phyloP scores from a whole-genome alignment of 2,113 vertebrate species.

The Scomber japonicus region DNA sequence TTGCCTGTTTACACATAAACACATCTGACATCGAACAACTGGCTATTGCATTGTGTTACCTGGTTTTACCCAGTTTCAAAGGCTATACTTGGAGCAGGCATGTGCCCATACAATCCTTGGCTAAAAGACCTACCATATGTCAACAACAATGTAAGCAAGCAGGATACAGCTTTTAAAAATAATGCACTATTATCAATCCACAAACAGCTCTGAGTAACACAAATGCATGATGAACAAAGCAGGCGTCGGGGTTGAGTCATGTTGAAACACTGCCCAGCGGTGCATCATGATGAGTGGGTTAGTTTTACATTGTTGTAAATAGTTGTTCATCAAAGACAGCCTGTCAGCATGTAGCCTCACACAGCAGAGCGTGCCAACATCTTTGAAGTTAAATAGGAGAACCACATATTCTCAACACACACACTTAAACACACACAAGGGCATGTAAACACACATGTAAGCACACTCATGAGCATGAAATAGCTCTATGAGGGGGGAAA shows the following conservation, averaged over 20 bases:
- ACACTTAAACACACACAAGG: conserved; percentile 14
- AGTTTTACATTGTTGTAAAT: conserved; percentile 80
- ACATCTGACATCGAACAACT: neutral
- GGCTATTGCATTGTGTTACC: neutral
- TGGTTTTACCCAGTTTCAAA: neutral
- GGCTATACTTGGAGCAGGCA: conserved; percentile 9
- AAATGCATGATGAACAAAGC: conserved; percentile 56
- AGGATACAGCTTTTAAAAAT: neutral
- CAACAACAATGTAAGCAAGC: conserved; percentile 12
- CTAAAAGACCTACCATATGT: conserved; percentile 1
- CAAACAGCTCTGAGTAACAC: conserved; percentile 36
- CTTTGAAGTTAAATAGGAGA: conserved; percentile 72
- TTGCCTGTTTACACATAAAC: neutral
- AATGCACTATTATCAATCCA: conserved; percentile 35
- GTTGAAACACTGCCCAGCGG: conserved; percentile 54
- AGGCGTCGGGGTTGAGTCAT: conserved; percentile 53
- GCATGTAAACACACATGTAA: neutral
- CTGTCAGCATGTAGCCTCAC: conserved; percentile 75
- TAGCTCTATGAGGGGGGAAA: conserved; percentile 18
- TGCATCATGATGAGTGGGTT: conserved; percentile 61
- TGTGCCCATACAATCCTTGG: conserved; percentile 2
- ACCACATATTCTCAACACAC: conserved; percentile 20
- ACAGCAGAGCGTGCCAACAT: conserved; percentile 50
- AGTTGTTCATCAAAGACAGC: conserved; percentile 77
- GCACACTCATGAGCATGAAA: conserved; percentile 14